Evolutionary conservation across 2,113 vertebrate species (phyloP), one percentile per base, ranked within the genome.

Genomic region (Ahaetulla prasina): DNA sequence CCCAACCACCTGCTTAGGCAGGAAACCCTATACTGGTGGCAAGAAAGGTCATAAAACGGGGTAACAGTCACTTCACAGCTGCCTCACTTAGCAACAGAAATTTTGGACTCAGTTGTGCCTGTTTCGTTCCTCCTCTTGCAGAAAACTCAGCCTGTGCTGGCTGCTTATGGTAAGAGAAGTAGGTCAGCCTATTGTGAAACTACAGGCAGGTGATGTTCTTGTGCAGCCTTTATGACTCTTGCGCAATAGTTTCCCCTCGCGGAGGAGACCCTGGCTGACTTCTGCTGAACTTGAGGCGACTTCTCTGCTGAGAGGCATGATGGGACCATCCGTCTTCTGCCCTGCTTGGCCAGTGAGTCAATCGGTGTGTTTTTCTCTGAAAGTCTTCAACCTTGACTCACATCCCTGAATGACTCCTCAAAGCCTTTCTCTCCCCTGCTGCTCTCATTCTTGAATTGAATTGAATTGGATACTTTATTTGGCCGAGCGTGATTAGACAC

Each of bases 331-430:
- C 43, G 50, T 12, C 47, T 87, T 10, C 23, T 9, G 25, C 55
- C 27, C 47, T 87, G 54, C 14, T 91, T 63, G 85, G 90, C 90
- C 84, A 47, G 47, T 68, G 91, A 91, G 60, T 87, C 85, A 20
- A 74, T 35, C 1, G 60, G 27, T 63, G 74, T 53, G 55, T 68
- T 87, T 20, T 45, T 60, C 20, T 52, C 35, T 7, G 23, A 22
- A 3, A 3, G 85, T 22, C 45, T 68, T 84, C 87, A 16, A 43
- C n/a, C n/a, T 85, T 89, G 55, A 85, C 55, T 93, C 57, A 54
- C 55, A 90, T 93, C 68, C 84, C 55, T 53, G 80, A 53, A 43
- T 90, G 52, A 25, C 43, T 90, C 92, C 74, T 49, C 60, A 93
- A 90, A 90, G 84, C 52, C 53, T 47, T 49, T 74, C 16, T 20